phyloP scores from a whole-genome alignment of 1,140 invertebrate genomes.

The Anthonomus grandis region DNA sequence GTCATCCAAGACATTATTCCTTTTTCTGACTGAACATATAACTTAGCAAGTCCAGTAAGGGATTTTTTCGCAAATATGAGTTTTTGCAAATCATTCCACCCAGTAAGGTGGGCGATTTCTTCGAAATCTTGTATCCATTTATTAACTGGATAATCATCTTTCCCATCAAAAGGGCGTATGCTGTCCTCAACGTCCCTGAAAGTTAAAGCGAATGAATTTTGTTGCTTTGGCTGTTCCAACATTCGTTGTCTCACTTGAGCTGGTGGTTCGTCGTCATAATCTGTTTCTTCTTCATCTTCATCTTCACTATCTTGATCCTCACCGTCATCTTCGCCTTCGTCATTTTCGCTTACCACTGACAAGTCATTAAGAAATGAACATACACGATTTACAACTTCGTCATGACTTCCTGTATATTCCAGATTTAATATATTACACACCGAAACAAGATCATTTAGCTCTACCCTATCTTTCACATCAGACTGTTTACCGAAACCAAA shows the following conservation, averaged over 20 bases:
- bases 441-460: neutral
- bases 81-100: conserved; percentile 38
- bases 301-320: neutral
- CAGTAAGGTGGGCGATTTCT: conserved; percentile 28
- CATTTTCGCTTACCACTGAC: neutral
- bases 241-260: neutral
- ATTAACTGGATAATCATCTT: conserved; percentile 16
- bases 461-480: neutral
- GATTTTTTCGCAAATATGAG: conserved; percentile 34
- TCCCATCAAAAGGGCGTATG: conserved; percentile 32
- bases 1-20: conserved; percentile 8
- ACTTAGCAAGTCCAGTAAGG: conserved; percentile 28
- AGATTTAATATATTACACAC: neutral
- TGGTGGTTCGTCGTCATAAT: neutral
- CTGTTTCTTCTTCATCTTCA: neutral
- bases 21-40: conserved; percentile 26
- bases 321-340: neutral
- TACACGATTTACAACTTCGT: neutral
- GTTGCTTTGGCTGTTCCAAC: neutral
- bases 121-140: conserved; percentile 38
- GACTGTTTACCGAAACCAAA: neutral
- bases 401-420: neutral
- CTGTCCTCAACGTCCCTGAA: conserved; percentile 29
- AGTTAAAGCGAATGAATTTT: conserved; percentile 1
- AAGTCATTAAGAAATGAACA: conserved; percentile 1